phyloP scores from a whole-genome alignment of 2,113 vertebrate species.

The Poeciliopsis prolifica region DNA sequence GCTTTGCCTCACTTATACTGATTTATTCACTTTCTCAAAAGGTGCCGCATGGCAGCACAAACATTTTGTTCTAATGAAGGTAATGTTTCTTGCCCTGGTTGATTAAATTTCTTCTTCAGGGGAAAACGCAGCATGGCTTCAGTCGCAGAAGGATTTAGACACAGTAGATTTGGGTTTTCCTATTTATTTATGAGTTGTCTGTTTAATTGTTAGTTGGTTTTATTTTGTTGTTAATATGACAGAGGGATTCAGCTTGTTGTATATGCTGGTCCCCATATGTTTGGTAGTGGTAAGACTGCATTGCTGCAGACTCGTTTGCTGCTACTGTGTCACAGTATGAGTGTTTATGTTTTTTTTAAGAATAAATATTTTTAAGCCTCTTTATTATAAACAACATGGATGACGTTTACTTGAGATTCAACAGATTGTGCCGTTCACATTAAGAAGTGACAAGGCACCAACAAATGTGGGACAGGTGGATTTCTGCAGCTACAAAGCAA shows the following conservation, averaged over 20 bases:
- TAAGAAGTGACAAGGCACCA: constrained; percentile 20
- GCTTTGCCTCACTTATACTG: neutral
- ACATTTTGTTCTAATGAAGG: neutral
- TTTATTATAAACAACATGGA: constrained; percentile 11
- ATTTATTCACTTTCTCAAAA: constrained; percentile 27
- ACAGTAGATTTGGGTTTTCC: constrained; percentile 1
- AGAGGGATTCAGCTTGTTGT: constrained; percentile 3
- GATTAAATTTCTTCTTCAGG: constrained; percentile 8
- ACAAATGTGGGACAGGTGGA: constrained; percentile 10
- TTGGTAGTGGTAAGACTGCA: neutral
- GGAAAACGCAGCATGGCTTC: neutral
- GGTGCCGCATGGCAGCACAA: constrained; percentile 7
- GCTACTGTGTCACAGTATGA: neutral
- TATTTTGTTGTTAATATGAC: constrained; percentile 14
- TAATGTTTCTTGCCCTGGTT: constrained; percentile 6
- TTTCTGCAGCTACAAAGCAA: constrained; percentile 37
- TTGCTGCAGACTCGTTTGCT: too few species aligned
- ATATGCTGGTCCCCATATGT: neutral
- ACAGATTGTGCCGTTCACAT: constrained; percentile 35
- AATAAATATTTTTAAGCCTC: neutral
- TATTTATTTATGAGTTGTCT: constrained; percentile 7
- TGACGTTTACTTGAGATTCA: constrained; percentile 8
- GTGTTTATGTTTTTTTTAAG: neutral
- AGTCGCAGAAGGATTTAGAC: constrained; percentile 11
- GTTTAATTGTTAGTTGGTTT: constrained; percentile 2